These are phyloP conservation scores for Oxycera nigricornis DNA, from an alignment of 2,888 invertebrate species.

Conservation along the genomic window DNA sequence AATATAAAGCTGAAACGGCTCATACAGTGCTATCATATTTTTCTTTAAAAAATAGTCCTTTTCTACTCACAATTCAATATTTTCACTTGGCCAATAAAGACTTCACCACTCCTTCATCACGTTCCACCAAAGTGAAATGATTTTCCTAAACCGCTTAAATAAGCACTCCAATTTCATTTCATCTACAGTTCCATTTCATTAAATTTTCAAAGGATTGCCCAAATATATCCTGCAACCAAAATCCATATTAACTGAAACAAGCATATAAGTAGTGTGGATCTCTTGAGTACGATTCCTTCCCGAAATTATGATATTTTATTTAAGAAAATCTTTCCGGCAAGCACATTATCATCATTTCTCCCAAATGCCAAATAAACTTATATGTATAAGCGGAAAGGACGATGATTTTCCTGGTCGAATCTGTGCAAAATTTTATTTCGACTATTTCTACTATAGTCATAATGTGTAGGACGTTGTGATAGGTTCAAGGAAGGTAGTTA, in stretches of 20 bases:
- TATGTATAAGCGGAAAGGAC: slow-evolving; percentile 19
- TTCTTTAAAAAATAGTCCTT: too few species aligned
- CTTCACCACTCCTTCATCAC: background rate
- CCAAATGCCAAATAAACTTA: slow-evolving; percentile 42
- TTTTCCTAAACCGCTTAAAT: background rate
- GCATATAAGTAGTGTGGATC: background rate
- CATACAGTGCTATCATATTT: too few species aligned
- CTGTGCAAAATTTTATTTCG: background rate
- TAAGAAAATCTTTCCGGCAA: slow-evolving; percentile 35
- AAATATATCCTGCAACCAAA: background rate
- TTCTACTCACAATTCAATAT: too few species aligned
- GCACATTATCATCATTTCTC: slow-evolving; percentile 43
- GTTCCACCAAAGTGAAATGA: background rate
- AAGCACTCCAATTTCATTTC: background rate
- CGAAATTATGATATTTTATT: slow-evolving; percentile 42
- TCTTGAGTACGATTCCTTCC: slow-evolving; percentile 24
- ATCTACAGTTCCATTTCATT: background rate
- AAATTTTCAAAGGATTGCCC: background rate
- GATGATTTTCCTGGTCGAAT: slow-evolving; percentile 4
- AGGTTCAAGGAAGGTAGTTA: too few species aligned
- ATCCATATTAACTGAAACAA: background rate
- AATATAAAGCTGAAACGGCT: too few species aligned
- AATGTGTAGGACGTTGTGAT: too few species aligned
- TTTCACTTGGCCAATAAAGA: too few species aligned
- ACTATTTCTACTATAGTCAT: background rate